Evolutionary conservation across 2,888 invertebrate genomes (phyloP).

Genomic region (Lagria hirta): DNA sequence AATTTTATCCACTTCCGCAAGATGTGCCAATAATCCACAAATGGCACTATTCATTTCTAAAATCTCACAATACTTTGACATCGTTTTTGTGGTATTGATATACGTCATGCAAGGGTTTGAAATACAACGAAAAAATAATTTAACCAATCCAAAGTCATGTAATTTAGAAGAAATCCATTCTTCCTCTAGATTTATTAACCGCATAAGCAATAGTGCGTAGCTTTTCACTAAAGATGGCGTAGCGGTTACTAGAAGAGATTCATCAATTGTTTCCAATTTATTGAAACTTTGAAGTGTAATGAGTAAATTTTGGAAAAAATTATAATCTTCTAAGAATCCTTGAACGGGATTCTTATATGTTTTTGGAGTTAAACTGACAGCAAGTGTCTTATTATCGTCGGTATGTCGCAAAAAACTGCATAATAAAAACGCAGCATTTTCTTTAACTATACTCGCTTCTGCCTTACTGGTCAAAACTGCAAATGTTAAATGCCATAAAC

Average conservation of each 20-base stretch:
- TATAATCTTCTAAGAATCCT: no score
- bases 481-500: conserved; percentile 48
- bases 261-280: no score
- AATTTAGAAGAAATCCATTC: conserved; percentile 51
- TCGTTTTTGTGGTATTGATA: conserved; percentile 48
- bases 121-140: conserved; percentile 50
- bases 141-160: conserved; percentile 55
- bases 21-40: conserved; percentile 53
- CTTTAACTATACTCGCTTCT: conserved; percentile 59
- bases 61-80: conserved; percentile 54
- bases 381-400: no score
- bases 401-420: conserved; percentile 52
- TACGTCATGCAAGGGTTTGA: conserved; percentile 46
- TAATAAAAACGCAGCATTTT: conserved; percentile 59
- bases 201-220: conserved; percentile 53
- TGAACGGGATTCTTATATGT: no score
- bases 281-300: no score
- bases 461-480: conserved; percentile 52
- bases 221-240: conserved; percentile 56
- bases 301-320: no score
- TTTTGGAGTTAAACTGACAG: no score
- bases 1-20: conserved; percentile 48
- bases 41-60: conserved; percentile 57
- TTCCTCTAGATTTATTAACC: conserved; percentile 52
- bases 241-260: no score